These are phyloP conservation scores for Cotesia typhae DNA, from an alignment of 1,140 invertebrate genomes.

Conservation along the genomic window DNA sequence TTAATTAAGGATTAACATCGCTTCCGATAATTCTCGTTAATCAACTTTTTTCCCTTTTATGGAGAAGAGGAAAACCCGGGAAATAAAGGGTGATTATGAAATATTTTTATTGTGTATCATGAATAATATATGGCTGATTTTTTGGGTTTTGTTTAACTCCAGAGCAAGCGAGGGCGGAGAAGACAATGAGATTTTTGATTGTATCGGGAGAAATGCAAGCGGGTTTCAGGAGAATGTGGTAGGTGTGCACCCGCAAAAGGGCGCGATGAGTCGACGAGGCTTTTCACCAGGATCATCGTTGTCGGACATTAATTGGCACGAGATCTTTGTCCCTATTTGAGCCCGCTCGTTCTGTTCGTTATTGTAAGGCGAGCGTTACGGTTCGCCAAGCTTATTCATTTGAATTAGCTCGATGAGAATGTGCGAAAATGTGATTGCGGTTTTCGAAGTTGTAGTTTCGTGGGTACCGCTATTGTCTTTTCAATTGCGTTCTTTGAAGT, in stretches of 20 bases:
- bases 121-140: too few species aligned
- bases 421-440: constrained; percentile 33
- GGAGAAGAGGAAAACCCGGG: background rate
- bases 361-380: constrained; percentile 33
- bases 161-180: too few species aligned
- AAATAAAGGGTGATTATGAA: too few species aligned
- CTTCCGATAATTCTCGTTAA: constrained; percentile 16
- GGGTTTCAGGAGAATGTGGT: background rate
- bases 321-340: constrained; percentile 36
- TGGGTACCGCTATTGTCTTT: background rate
- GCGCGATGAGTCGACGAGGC: constrained; percentile 21
- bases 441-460: constrained; percentile 17
- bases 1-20: constrained; percentile 7
- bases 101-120: too few species aligned
- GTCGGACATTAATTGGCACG: constrained; percentile 40
- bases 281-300: constrained; percentile 30
- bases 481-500: too few species aligned
- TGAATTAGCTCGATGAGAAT: constrained; percentile 27
- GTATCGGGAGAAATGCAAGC: background rate
- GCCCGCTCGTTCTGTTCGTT: constrained; percentile 25
- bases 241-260: constrained; percentile 26
- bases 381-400: constrained; percentile 37
- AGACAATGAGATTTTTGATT: too few species aligned
- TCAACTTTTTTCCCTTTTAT: background rate
- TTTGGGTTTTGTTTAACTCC: too few species aligned